These are phyloP conservation scores for Semnornis frantzii DNA, from an alignment of 2,113 vertebrate species.

Conservation along the genomic window DNA sequence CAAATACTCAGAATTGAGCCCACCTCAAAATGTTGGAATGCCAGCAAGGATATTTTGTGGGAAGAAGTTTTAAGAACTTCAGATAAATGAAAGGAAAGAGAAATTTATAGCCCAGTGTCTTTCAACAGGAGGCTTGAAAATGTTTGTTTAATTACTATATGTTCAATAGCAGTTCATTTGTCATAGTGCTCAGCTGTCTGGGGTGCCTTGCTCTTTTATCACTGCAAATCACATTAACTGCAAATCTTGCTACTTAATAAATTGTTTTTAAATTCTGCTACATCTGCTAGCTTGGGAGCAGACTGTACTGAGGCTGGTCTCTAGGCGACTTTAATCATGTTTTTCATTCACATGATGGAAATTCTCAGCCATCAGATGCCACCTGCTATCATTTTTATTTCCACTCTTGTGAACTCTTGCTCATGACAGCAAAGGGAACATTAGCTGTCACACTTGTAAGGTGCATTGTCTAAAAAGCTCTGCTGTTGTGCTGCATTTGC, in stretches of 20 bases:
- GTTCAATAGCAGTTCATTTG: background rate
- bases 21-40: background rate
- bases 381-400: slow-evolving; percentile 46
- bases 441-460: background rate
- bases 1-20: background rate
- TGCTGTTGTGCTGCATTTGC: background rate
- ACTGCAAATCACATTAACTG: background rate
- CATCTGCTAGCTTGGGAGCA: slow-evolving; percentile 30
- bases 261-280: slow-evolving; percentile 13
- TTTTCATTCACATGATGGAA: slow-evolving; percentile 31
- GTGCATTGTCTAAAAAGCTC: background rate
- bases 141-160: background rate
- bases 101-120: background rate
- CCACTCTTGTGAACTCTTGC: background rate
- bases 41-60: background rate
- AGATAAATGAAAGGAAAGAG: background rate
- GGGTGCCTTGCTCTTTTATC: background rate
- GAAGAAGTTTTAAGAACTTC: background rate
- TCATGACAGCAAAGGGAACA: background rate
- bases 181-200: background rate
- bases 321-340: slow-evolving; percentile 18
- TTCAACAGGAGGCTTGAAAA: background rate
- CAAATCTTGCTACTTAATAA: slow-evolving; percentile 12
- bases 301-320: background rate
- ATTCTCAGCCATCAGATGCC: slow-evolving; percentile 37